Conservation (phyloP, 2,113 vertebrate genomes). For the Salvelinus sp. region DNA sequence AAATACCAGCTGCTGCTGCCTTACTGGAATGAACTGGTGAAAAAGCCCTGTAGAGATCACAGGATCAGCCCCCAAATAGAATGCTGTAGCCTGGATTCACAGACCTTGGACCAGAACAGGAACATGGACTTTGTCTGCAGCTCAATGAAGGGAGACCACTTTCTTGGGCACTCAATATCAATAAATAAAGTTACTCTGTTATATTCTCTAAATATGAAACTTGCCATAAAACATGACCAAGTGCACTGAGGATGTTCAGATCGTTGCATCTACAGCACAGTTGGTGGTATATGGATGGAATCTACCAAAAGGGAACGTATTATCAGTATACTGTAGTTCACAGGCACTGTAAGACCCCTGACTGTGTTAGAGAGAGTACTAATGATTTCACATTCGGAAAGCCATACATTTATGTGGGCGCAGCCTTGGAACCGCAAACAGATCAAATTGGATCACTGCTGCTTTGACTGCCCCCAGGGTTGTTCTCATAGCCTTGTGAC, state of each 20-base stretch:
- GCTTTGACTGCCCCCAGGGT: too few relatives aligned
- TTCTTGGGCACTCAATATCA: not conserved
- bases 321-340: not conserved
- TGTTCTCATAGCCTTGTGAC: too few relatives aligned
- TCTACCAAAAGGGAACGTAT: not conserved
- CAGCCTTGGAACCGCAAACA: not conserved
- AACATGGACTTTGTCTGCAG: not conserved
- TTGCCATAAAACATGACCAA: too few relatives aligned
- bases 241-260: too few relatives aligned
- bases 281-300: not conserved
- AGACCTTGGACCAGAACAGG: not conserved
- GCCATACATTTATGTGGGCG: not conserved
- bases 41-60: not conserved
- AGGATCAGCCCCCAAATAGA: too few relatives aligned
- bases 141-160: not conserved
- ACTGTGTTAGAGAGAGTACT: not conserved
- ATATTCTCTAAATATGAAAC: too few relatives aligned
- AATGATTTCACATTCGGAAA: not conserved
- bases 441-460: not conserved
- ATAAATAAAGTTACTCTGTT: not conserved
- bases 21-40: slow-evolving; percentile 4
- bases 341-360: not conserved
- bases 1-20: slow-evolving; percentile 2
- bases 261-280: not conserved
- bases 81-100: not conserved